These are phyloP conservation scores for Halcyon malimbica DNA, from an alignment of 2,113 vertebrate genomes.

Conservation along the genomic window DNA sequence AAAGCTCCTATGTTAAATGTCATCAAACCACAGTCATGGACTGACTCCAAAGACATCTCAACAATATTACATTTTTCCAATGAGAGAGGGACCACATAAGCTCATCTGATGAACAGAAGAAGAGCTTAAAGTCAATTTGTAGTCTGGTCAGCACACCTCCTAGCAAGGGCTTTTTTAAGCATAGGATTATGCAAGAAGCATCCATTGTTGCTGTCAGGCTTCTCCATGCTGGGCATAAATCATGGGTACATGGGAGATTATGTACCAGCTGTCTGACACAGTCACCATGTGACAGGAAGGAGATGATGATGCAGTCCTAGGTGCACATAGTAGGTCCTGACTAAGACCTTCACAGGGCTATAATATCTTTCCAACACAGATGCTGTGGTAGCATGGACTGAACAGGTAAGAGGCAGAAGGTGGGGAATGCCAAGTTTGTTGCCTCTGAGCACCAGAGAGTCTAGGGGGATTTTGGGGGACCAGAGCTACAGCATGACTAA, in stretches of 20 bases:
- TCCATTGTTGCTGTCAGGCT: background rate
- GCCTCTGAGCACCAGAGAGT: background rate
- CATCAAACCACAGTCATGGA: background rate
- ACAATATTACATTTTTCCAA: background rate
- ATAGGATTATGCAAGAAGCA: background rate
- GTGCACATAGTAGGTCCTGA: background rate
- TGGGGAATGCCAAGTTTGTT: background rate
- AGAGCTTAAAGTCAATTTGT: background rate
- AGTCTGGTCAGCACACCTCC: background rate
- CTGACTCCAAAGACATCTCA: background rate
- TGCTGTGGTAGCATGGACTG: background rate
- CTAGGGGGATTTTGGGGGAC: background rate
- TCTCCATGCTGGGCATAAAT: background rate
- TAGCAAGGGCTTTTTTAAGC: background rate
- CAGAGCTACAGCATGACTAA: background rate
- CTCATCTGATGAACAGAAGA: background rate
- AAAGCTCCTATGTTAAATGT: slow-evolving; percentile 10
- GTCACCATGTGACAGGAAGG: background rate
- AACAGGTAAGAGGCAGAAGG: background rate
- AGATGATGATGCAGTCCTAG: background rate
- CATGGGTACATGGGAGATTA: background rate
- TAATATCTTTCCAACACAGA: background rate
- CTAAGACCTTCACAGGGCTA: background rate
- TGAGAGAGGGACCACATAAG: background rate
- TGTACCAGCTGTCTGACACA: background rate